Percentiles rank a stretch among this genome's conserved stretches.
Conservation (phyloP, 2,113 vertebrate species). For the Physeter macrocephalus region DNA sequence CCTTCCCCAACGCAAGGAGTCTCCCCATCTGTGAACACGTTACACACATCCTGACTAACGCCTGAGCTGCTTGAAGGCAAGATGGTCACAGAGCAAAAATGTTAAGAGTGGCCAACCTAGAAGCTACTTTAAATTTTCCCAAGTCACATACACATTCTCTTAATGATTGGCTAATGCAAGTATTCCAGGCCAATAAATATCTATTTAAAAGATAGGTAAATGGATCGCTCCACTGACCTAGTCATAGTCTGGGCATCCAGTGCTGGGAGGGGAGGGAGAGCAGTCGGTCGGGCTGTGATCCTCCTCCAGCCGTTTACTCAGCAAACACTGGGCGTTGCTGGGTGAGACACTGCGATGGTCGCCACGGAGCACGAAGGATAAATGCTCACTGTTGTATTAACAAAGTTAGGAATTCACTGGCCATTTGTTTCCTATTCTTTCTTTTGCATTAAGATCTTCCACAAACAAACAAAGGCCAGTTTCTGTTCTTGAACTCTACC, state of each 20-base stretch:
- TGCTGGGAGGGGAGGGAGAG: background rate
- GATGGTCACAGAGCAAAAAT: background rate
- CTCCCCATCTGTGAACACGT: background rate
- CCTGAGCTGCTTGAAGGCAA: background rate
- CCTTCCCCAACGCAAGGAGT: fast-evolving
- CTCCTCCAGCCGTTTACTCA: background rate
- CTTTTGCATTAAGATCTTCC: conserved; percentile 12
- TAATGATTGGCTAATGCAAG: background rate
- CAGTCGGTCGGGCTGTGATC: background rate
- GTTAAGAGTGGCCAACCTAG: background rate
- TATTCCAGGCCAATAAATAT: background rate
- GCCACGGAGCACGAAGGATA: background rate
- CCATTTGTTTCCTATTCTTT: background rate
- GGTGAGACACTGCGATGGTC: fast-evolving
- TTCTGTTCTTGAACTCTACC: background rate
- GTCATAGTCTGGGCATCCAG: too few species aligned
- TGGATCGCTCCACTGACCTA: fast-evolving
- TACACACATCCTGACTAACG: background rate
- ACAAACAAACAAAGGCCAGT: background rate
- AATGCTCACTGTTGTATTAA: background rate
- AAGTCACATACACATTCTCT: background rate
- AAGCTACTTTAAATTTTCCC: background rate
- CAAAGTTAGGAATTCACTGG: background rate
- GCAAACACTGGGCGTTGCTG: background rate
- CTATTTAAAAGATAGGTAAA: background rate